Evolutionary conservation across 2,888 invertebrate species (phyloP).

Genomic region (Euzophera pinguis): DNA sequence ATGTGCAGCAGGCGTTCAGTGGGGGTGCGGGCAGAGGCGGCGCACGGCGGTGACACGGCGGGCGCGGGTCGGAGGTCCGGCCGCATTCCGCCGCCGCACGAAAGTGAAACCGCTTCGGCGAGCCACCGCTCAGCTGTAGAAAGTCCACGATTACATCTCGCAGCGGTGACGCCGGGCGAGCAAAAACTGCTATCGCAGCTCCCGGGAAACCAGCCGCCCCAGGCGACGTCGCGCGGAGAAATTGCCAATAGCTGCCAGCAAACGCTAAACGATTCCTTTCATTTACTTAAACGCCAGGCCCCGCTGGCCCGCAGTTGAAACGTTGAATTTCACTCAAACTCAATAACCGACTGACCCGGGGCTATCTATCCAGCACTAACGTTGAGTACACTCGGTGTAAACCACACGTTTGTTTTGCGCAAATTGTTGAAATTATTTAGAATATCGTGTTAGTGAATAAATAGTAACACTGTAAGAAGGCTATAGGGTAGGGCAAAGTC

Average conservation of each 20-base stretch:
- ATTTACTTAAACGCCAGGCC: slow-evolving; percentile 43
- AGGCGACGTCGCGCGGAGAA: slow-evolving; percentile 53
- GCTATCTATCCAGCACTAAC: slow-evolving; percentile 36
- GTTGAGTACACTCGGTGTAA: slow-evolving; percentile 39
- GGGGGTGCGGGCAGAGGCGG: slow-evolving; percentile 29
- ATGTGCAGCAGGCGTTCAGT: slow-evolving; percentile 8
- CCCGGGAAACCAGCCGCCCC: slow-evolving; percentile 69
- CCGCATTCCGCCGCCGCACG: slow-evolving; percentile 74
- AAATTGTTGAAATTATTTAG: slow-evolving; percentile 12
- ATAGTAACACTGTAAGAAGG: slow-evolving; percentile 16
- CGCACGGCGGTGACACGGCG: slow-evolving; percentile 42
- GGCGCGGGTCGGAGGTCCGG: slow-evolving; percentile 74
- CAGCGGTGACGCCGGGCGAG: slow-evolving; percentile 58
- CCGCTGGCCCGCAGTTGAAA: slow-evolving; percentile 31
- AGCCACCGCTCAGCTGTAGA: slow-evolving; percentile 70
- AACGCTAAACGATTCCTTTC: slow-evolving; percentile 55
- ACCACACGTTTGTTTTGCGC: slow-evolving; percentile 27
- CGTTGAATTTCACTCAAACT: slow-evolving; percentile 55
- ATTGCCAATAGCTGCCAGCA: slow-evolving; percentile 55
- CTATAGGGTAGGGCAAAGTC: no score
- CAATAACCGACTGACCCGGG: slow-evolving; percentile 38
- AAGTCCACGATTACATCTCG: slow-evolving; percentile 75
- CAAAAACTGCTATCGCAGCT: slow-evolving; percentile 69
- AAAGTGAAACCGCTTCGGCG: slow-evolving; percentile 73
- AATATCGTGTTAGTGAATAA: slow-evolving; percentile 19